Percentiles rank a stretch among this genome's conserved stretches.
Conservation (phyloP, 2,888 invertebrate genomes). For the Frankliniella fusca region DNA sequence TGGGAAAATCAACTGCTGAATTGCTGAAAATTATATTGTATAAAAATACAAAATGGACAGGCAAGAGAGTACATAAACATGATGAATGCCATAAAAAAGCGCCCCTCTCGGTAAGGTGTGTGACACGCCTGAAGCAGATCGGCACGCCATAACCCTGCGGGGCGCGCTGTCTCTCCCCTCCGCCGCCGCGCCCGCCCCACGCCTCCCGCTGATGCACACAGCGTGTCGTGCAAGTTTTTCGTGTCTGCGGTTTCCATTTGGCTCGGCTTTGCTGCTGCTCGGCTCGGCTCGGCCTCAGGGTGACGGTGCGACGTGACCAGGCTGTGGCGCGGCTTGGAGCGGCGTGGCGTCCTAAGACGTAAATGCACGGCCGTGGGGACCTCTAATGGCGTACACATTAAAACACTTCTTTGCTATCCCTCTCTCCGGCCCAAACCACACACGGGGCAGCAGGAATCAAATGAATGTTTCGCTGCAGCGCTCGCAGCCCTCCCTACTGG, state of each 20-base stretch:
- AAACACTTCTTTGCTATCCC: background rate
- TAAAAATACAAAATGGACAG: background rate
- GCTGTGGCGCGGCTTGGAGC: background rate
- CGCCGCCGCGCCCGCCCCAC: no score
- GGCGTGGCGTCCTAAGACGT: slow-evolving; percentile 14
- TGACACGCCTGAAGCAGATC: no score
- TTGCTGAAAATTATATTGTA: slow-evolving; percentile 29
- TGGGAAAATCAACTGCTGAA: no score
- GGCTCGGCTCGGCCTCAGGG: slow-evolving; percentile 29
- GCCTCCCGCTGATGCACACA: no score
- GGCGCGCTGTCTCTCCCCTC: no score
- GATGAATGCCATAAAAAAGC: background rate
- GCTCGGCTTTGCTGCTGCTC: slow-evolving; percentile 41
- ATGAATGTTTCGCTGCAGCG: background rate
- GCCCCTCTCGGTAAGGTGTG: no score
- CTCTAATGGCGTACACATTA: slow-evolving; percentile 28
- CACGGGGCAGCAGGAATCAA: background rate
- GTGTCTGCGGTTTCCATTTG: slow-evolving; percentile 49
- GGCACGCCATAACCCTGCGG: no score
- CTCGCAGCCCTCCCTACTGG: background rate
- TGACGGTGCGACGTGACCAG: background rate
- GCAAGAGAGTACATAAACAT: background rate
- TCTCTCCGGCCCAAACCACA: background rate
- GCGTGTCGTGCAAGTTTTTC: slow-evolving; percentile 43
- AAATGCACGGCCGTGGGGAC: slow-evolving; percentile 23